Conservation (phyloP, 37 sponge, comb jelly and placozoan genomes). For the Corticium candelabrum region DNA sequence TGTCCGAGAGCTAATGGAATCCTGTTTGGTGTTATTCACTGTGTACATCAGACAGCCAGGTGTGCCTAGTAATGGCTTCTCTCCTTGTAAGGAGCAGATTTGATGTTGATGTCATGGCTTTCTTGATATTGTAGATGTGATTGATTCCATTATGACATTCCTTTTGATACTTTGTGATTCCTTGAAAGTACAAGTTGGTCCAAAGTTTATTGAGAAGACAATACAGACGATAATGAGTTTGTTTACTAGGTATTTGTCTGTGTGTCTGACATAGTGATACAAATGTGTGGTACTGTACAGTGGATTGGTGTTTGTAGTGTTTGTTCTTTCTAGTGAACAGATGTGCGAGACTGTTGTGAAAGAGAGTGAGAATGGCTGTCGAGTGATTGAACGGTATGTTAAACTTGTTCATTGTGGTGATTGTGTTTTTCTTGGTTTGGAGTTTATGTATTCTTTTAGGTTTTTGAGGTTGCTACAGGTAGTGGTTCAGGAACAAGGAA, state of each 20-base stretch:
- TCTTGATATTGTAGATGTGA: slow-evolving; percentile 40
- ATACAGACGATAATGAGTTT: slow-evolving; percentile 3
- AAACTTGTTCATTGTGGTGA: neutral
- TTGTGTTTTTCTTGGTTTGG: neutral
- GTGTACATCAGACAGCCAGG: neutral
- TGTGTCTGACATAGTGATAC: neutral
- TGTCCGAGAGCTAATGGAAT: slow-evolving; percentile 24
- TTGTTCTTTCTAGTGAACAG: slow-evolving; percentile 31
- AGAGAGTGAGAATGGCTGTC: slow-evolving; percentile 28
- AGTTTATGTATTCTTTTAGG: too few relatives aligned
- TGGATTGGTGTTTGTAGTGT: neutral
- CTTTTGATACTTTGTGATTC: slow-evolving; percentile 46
- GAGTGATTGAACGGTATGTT: slow-evolving; percentile 43
- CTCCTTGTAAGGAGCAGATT: too few relatives aligned
- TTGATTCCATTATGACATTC: slow-evolving; percentile 51
- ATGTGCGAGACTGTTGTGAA: slow-evolving; percentile 36
- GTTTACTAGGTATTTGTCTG: neutral
- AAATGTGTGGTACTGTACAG: too few relatives aligned
- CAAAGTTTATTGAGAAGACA: slow-evolving; percentile 34
- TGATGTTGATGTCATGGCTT: too few relatives aligned
- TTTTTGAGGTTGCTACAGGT: slow-evolving; percentile 52
- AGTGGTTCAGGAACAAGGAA: slow-evolving; percentile 28
- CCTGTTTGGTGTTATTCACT: neutral
- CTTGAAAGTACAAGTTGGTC: slow-evolving; percentile 48
- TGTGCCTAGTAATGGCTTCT: too few relatives aligned